A percentile compares a stretch with the other conserved stretches of the same genome.
Evolutionary conservation across 2,113 vertebrate genomes (phyloP).

Genomic region (Pachycephala philippinensis): DNA sequence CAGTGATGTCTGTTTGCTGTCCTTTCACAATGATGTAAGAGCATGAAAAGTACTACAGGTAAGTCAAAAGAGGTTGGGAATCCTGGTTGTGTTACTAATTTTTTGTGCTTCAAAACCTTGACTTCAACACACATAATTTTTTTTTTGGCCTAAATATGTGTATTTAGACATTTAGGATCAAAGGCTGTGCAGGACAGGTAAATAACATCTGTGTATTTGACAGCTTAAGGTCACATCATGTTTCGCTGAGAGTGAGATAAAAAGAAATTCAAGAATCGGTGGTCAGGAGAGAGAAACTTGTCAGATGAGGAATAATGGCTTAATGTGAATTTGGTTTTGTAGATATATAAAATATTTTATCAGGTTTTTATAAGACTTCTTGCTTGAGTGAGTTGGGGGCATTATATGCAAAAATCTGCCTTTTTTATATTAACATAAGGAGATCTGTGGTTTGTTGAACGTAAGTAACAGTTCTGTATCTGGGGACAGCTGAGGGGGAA

Average conservation of each 20-base stretch:
- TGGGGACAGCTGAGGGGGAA: background rate
- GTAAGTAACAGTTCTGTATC: background rate
- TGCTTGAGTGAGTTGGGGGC: background rate
- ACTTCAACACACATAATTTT: background rate
- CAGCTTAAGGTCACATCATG: rapidly evolving
- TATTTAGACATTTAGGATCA: background rate
- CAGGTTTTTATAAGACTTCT: background rate
- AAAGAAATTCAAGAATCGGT: background rate
- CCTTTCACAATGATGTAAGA: background rate
- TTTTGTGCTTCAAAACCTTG: background rate
- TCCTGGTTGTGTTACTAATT: background rate
- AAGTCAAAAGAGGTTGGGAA: background rate
- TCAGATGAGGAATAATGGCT: background rate
- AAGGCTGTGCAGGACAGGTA: background rate
- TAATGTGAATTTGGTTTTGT: background rate
- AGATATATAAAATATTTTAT: background rate
- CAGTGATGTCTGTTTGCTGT: background rate
- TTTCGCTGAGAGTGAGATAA: background rate
- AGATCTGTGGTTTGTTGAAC: background rate
- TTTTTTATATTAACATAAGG: background rate
- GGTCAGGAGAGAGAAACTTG: background rate
- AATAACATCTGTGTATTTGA: background rate
- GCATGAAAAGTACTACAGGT: background rate
- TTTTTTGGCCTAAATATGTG: background rate
- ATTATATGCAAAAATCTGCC: background rate